Conservation (phyloP, 2,797 vertebrate species). For the Oceanodroma leucorhoa region DNA sequence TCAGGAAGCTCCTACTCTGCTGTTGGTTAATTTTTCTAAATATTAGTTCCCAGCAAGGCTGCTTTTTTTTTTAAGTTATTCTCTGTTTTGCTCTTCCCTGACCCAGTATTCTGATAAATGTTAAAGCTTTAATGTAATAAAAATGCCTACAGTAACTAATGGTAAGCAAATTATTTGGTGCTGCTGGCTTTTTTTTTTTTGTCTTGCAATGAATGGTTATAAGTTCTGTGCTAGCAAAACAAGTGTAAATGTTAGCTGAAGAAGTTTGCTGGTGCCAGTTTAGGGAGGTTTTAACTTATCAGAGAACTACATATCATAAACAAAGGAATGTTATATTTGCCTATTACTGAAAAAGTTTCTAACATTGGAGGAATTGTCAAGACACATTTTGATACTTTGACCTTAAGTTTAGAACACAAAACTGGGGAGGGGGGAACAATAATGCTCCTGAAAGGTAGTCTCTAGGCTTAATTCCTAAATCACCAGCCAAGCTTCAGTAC, state of each 20-base stretch:
- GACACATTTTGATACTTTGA: not conserved
- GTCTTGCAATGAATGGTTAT: not conserved
- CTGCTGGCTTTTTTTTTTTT: not conserved
- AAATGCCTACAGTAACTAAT: not conserved
- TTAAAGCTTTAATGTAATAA: constrained; percentile 55
- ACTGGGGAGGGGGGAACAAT: fast-evolving
- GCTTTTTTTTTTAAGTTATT: constrained; percentile 22
- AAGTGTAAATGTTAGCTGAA: not conserved
- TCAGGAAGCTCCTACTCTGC: not conserved
- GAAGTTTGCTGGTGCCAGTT: not conserved
- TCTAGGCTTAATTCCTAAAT: not conserved
- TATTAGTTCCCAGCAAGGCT: not conserved
- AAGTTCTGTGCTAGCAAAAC: not conserved
- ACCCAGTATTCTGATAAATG: not conserved
- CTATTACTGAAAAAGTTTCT: not conserved
- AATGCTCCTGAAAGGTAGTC: not conserved
- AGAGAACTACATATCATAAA: not conserved
- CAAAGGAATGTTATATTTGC: not conserved
- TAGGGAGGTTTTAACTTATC: not conserved
- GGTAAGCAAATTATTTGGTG: constrained; percentile 8
- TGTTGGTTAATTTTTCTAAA: not conserved
- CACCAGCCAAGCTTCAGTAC: not conserved
- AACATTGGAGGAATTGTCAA: not conserved
- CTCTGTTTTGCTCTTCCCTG: not conserved
- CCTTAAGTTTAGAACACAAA: not conserved